phyloP scores from a whole-genome alignment of 2,888 invertebrate species.

The Encarsia formosa region DNA sequence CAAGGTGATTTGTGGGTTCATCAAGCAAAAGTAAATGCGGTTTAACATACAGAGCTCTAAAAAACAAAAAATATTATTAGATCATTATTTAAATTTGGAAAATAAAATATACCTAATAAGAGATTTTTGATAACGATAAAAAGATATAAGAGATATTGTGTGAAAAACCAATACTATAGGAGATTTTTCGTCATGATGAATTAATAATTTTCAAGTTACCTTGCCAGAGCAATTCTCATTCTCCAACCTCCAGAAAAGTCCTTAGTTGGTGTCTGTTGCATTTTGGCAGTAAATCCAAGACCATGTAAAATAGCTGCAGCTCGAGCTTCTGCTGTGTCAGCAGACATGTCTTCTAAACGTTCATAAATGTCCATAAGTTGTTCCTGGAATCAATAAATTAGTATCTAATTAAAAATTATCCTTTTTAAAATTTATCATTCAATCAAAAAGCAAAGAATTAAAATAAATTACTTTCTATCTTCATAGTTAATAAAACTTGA shows the following conservation, averaged over 20 bases:
- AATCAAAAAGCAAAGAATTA: not conserved
- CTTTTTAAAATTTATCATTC: not conserved
- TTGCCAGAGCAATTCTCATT: constrained; percentile 96
- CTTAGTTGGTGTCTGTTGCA: constrained; percentile 83
- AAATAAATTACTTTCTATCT: not conserved
- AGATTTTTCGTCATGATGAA: no score
- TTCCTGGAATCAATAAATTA: constrained; percentile 57
- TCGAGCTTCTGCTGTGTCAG: constrained; percentile 90
- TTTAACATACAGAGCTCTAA: constrained; percentile 89
- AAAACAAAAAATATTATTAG: constrained; percentile 16
- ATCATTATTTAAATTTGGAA: constrained; percentile 36
- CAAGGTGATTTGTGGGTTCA: constrained; percentile 98
- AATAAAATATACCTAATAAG: no score
- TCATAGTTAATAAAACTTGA: not conserved
- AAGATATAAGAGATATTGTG: no score
- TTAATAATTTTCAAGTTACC: no score
- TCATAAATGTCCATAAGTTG: constrained; percentile 97
- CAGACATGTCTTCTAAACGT: constrained; percentile 92
- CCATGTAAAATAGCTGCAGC: constrained; percentile 95
- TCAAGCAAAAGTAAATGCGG: constrained; percentile 94
- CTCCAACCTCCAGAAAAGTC: constrained; percentile 95
- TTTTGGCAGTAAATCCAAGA: constrained; percentile 84
- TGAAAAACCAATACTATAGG: no score
- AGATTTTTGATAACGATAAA: no score
- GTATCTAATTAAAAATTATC: not conserved